phyloP scores from a whole-genome alignment of 2,797 vertebrate genomes.

The Ctenopoma kingsleyae region DNA sequence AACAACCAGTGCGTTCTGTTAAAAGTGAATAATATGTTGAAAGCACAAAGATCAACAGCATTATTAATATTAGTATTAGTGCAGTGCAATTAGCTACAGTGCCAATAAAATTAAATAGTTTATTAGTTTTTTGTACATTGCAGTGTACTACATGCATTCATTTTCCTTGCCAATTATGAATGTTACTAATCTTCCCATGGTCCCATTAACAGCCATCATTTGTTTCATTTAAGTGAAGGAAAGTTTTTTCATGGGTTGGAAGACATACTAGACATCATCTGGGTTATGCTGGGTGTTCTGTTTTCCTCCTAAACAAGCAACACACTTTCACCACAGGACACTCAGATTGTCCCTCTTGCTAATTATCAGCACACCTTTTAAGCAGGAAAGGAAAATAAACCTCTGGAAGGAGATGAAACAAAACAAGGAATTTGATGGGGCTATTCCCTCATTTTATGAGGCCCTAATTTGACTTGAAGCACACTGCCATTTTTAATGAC shows the following conservation, averaged over 20 bases:
- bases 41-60: too few relatives aligned
- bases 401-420: constrained; percentile 82
- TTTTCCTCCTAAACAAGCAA: constrained; percentile 74
- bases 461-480: constrained; percentile 67
- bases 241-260: constrained; percentile 47
- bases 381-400: constrained; percentile 43
- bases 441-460: constrained; percentile 62
- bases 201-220: too few relatives aligned
- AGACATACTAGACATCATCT: constrained; percentile 49
- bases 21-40: too few relatives aligned
- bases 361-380: constrained; percentile 75
- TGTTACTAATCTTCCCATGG: background rate
- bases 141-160: background rate
- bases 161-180: background rate
- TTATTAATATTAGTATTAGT: too few relatives aligned
- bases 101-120: too few relatives aligned
- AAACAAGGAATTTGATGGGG: constrained; percentile 49
- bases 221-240: too few relatives aligned
- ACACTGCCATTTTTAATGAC: constrained; percentile 49
- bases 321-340: constrained; percentile 75
- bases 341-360: constrained; percentile 69
- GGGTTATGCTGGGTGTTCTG: constrained; percentile 47
- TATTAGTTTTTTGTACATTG: background rate
- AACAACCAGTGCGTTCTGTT: too few relatives aligned
- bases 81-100: too few relatives aligned